Percentiles rank a stretch among this genome's conserved stretches.
Evolutionary conservation across 2,888 invertebrate genomes (phyloP).

Genomic region (Athalia cordata): DNA sequence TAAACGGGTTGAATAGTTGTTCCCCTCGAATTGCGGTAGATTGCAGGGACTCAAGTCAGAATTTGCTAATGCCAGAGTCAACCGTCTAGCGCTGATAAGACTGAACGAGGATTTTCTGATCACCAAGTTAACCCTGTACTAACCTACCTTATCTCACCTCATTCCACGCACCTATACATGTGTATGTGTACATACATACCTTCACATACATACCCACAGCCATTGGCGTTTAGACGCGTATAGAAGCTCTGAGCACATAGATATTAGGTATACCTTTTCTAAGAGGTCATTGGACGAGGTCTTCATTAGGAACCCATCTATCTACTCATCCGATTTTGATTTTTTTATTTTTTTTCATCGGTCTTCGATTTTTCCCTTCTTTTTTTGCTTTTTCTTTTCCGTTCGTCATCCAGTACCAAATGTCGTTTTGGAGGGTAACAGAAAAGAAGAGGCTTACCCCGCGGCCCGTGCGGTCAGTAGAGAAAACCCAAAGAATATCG

Average conservation of each 20-base stretch:
- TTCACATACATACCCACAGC: too few relatives aligned
- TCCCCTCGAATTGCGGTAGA: background rate
- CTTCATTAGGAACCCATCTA: too few relatives aligned
- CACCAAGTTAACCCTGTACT: slow-evolving; percentile 8
- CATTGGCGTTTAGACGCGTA: too few relatives aligned
- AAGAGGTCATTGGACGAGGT: too few relatives aligned
- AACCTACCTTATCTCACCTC: slow-evolving; percentile 1
- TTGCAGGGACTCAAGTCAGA: too few relatives aligned
- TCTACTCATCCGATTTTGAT: too few relatives aligned
- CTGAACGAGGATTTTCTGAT: background rate
- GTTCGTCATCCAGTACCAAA: background rate
- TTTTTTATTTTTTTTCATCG: too few relatives aligned
- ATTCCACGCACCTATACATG: too few relatives aligned
- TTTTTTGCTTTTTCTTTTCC: background rate
- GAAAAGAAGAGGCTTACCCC: background rate
- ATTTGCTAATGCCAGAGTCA: slow-evolving; percentile 8
- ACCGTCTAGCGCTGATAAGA: slow-evolving; percentile 5
- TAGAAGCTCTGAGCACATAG: too few relatives aligned
- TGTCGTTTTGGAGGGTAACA: background rate
- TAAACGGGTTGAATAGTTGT: slow-evolving; percentile 1
- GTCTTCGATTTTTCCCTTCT: too few relatives aligned
- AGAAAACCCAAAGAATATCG: slow-evolving; percentile 25
- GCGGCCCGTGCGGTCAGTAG: background rate
- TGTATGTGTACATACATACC: too few relatives aligned
- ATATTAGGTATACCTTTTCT: too few relatives aligned